These are phyloP conservation scores for Oplegnathus fasciatus DNA, from an alignment of 2,113 vertebrate species.

Conservation along the genomic window DNA sequence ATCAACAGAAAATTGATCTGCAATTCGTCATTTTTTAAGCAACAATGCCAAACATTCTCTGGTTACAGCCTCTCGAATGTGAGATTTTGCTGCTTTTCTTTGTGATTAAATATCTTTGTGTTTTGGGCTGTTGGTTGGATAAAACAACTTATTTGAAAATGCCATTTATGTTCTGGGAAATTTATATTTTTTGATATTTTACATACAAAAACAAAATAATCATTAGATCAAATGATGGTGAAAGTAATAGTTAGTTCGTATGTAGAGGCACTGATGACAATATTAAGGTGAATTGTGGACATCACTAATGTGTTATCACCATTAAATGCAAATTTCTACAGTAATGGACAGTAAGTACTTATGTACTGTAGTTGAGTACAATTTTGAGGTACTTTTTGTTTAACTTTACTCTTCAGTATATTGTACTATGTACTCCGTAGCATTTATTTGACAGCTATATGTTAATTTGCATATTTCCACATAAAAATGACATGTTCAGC, in stretches of 20 bases:
- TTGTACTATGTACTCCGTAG: background rate
- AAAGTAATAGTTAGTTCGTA: background rate
- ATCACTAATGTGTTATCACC: background rate
- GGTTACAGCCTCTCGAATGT: background rate
- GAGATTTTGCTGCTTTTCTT: background rate
- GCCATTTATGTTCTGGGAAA: background rate
- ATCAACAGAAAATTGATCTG: background rate
- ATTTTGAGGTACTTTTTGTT: background rate
- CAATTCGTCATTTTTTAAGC: background rate
- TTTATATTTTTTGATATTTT: background rate
- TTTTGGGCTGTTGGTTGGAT: conserved; percentile 1
- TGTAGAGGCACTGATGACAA: background rate
- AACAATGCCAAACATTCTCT: background rate
- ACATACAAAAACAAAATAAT: background rate
- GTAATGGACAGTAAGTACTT: background rate
- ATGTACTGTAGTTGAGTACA: background rate
- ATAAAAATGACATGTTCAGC: background rate
- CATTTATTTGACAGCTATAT: background rate
- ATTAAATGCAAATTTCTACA: background rate
- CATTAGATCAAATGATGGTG: background rate
- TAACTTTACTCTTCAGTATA: background rate
- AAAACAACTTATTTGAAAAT: background rate
- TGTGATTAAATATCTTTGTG: background rate
- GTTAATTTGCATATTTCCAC: background rate
- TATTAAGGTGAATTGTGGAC: background rate